Percentiles rank a stretch among this genome's conserved stretches.
phyloP scores from a whole-genome alignment of 2,797 vertebrate genomes.

The Paedocypris micromegethes region DNA sequence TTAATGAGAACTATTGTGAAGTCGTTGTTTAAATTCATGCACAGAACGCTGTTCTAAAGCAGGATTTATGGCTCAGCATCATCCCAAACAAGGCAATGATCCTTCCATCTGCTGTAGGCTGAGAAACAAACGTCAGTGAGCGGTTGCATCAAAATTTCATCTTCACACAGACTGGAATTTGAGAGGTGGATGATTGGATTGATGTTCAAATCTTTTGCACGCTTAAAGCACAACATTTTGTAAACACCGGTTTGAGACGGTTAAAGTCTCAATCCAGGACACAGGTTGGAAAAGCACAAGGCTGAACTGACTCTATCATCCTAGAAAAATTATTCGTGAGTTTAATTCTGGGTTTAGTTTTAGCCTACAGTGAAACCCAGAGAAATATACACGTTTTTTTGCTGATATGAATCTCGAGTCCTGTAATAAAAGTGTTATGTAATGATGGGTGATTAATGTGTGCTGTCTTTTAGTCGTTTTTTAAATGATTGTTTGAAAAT shows the following conservation, averaged over 20 bases:
- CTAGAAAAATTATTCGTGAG: constrained; percentile 30
- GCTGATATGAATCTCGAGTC: constrained; percentile 39
- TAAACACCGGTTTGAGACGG: constrained; percentile 44
- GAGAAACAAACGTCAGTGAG: constrained; percentile 21
- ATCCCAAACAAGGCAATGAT: constrained; percentile 20
- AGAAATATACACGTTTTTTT: constrained; percentile 25
- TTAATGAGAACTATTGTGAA: constrained; percentile 3
- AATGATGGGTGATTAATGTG: constrained; percentile 21
- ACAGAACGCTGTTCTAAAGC: constrained; percentile 13
- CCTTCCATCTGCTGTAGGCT: constrained; percentile 21
- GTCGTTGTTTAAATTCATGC: constrained; percentile 15
- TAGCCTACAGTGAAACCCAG: constrained; percentile 31
- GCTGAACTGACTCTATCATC: constrained; percentile 29
- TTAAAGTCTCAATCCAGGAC: constrained; percentile 42
- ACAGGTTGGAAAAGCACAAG: constrained; percentile 53
- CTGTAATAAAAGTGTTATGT: constrained; percentile 49
- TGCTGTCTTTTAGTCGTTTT: not conserved
- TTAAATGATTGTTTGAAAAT: not conserved
- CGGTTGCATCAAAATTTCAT: constrained; percentile 13
- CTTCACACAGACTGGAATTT: constrained; percentile 3
- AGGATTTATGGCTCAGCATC: constrained; percentile 3
- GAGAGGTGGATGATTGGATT: constrained; percentile 18
- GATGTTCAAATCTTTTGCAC: constrained; percentile 17
- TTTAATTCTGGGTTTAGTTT: constrained; percentile 34
- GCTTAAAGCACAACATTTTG: constrained; percentile 41